Evolutionary conservation across 1,140 invertebrate genomes (phyloP).

Genomic region (Matsumurasca onukii): DNA sequence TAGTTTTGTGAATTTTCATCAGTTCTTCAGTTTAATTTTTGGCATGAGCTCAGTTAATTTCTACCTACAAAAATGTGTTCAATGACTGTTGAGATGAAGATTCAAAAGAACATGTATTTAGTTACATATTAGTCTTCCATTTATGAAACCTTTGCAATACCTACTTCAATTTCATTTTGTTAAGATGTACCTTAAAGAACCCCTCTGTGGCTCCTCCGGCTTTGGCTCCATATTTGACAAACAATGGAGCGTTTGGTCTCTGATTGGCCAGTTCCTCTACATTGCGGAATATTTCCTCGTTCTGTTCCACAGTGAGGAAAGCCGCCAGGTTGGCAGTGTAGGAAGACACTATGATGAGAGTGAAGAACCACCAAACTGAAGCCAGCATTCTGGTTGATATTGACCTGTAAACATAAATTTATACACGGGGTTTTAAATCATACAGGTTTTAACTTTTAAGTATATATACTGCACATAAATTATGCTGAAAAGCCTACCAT

Average conservation of each 20-base stretch:
- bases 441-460: not conserved
- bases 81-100: no score
- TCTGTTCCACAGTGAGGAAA: slow-evolving; percentile 88
- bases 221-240: slow-evolving; percentile 85
- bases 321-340: slow-evolving; percentile 97
- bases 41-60: no score
- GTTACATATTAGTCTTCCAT: no score
- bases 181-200: slow-evolving; percentile 76
- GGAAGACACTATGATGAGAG: slow-evolving; percentile 91
- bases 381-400: slow-evolving; percentile 52
- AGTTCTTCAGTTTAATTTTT: no score
- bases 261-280: slow-evolving; percentile 83
- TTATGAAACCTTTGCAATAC: no score
- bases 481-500: no score
- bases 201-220: slow-evolving; percentile 73
- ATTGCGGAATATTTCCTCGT: slow-evolving; percentile 75
- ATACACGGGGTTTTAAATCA: not conserved
- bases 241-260: slow-evolving; percentile 48
- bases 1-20: no score
- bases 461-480: not conserved
- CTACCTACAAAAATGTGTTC: no score
- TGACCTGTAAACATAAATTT: slow-evolving; percentile 45
- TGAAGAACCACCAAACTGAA: slow-evolving; percentile 93
- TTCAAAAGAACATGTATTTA: no score
- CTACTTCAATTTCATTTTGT: not conserved